Conservation (phyloP, 2,888 invertebrate species). For the Spodoptera exigua region DNA sequence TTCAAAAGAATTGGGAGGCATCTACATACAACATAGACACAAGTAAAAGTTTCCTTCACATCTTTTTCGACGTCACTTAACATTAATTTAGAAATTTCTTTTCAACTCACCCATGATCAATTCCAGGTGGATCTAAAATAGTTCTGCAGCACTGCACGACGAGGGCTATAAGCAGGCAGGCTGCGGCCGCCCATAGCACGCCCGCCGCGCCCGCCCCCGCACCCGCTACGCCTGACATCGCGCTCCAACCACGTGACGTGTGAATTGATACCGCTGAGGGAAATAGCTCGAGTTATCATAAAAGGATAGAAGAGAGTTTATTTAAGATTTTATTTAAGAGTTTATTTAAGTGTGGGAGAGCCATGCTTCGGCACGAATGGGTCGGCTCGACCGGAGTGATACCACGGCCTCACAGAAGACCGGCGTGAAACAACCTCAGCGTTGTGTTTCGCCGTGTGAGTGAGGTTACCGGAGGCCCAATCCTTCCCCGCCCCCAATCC, state of each 20-base stretch:
- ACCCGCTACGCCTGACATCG: conserved; percentile 72
- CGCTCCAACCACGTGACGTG: conserved; percentile 86
- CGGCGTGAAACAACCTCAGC: too few relatives aligned
- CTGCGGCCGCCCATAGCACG: conserved; percentile 88
- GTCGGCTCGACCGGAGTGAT: too few relatives aligned
- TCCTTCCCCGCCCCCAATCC: too few relatives aligned
- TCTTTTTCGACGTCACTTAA: background rate
- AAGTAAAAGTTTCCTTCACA: background rate
- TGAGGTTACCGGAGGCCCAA: too few relatives aligned
- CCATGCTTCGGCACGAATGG: too few relatives aligned
- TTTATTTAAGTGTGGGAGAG: too few relatives aligned
- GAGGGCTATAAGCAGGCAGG: conserved; percentile 86
- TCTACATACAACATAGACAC: too few relatives aligned
- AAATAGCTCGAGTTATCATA: conserved; percentile 5
- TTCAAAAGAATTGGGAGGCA: too few relatives aligned
- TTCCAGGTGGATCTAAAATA: conserved; percentile 80
- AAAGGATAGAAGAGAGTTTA: background rate
- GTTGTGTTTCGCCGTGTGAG: too few relatives aligned
- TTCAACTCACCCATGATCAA: conserved; percentile 66
- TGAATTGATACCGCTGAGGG: conserved; percentile 90
- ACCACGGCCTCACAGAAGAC: too few relatives aligned
- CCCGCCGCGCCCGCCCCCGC: conserved; percentile 77
- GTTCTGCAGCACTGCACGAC: conserved; percentile 88
- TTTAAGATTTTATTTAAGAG: conserved; percentile 1
- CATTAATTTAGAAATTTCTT: background rate